phyloP scores from a whole-genome alignment of 2,797 vertebrate species.

The Euthynnus affinis region DNA sequence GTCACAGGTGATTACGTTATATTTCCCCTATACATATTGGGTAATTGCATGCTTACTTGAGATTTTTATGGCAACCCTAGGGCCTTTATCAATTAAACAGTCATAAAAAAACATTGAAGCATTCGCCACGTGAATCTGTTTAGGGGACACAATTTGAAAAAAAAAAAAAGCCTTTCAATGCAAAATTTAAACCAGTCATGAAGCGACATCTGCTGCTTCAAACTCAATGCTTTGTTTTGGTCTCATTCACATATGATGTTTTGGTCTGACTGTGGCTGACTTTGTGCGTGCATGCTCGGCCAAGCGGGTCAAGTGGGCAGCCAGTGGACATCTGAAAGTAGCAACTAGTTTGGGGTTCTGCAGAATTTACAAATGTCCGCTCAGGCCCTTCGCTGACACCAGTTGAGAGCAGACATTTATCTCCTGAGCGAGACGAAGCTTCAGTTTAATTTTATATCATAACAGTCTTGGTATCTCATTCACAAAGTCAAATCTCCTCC shows the following conservation, averaged over 20 bases:
- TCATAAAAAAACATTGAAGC: constrained; percentile 11
- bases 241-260: neutral
- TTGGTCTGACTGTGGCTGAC: neutral
- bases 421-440: constrained; percentile 31
- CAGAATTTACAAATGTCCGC: neutral
- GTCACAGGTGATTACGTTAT: neutral
- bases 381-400: constrained; percentile 7
- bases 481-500: constrained; percentile 65
- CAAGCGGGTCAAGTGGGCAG: neutral
- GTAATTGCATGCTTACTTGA: neutral
- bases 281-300: neutral
- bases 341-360: neutral
- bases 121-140: neutral
- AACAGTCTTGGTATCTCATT: constrained; percentile 61
- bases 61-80: neutral
- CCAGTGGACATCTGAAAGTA: neutral
- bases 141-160: neutral
- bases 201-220: neutral
- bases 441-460: constrained; percentile 73
- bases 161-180: constrained; percentile 6
- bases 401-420: constrained; percentile 38
- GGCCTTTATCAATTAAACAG: no score
- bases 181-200: neutral
- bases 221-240: neutral
- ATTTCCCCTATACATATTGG: neutral